Conservation (phyloP, 2,113 vertebrate genomes). For the Prolemur simus region DNA sequence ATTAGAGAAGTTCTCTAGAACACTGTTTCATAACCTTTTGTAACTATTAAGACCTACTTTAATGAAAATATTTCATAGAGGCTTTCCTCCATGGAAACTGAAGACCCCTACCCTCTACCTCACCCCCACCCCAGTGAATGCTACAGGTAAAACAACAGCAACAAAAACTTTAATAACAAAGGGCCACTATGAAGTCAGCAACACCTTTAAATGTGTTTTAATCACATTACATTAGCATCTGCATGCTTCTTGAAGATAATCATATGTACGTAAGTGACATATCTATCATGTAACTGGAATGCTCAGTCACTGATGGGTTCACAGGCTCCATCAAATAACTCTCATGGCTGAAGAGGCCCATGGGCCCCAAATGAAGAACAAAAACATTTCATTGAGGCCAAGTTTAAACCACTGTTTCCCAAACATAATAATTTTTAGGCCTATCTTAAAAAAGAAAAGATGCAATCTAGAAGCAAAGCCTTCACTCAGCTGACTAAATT, state of each 20-base stretch:
- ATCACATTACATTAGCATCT: not conserved
- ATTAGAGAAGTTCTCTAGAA: slow-evolving; percentile 7
- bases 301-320: not conserved
- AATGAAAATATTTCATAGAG: slow-evolving; percentile 14
- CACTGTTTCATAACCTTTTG: not conserved
- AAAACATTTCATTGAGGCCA: slow-evolving; percentile 1
- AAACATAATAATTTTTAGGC: not conserved
- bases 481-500: not conserved
- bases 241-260: not conserved
- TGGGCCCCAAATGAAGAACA: not conserved
- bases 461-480: not conserved
- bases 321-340: not conserved
- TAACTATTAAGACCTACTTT: not conserved
- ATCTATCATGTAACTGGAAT: not conserved
- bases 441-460: slow-evolving; percentile 17
- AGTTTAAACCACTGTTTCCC: slow-evolving; percentile 17
- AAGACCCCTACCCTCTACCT: not conserved
- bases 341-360: not conserved
- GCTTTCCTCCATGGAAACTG: not conserved
- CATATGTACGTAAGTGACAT: not conserved
- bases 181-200: not conserved
- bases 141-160: not conserved
- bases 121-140: not conserved
- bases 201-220: slow-evolving; percentile 14
- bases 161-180: not conserved